Base-by-base conservation (phyloP, 2,888 invertebrate genomes). In the Microctonus brassicae region DNA sequence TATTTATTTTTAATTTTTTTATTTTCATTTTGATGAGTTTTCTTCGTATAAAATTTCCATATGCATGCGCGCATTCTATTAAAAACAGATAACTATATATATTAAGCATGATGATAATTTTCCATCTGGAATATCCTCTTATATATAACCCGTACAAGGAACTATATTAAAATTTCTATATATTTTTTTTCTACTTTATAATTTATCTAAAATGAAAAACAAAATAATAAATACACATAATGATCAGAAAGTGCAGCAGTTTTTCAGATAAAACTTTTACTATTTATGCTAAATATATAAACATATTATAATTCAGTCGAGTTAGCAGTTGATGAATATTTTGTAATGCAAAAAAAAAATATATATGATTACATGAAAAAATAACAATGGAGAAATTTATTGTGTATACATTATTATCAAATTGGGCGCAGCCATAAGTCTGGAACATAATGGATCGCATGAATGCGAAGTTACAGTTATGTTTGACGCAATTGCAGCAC, bases 401-500 rank as follows among this genome's bases (percentile, higher is more conserved):
- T 26, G 36, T 33, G 22, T n/a, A 39, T 39, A 55, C 33, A 53
- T 62, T 52, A 39, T 61, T 61, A 39, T 61, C 39, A 9, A 39
- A 39, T 36, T 61, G 61, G 20, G 24, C 10, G 39, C 20, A 61
- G n/a, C 24, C 55, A 73, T 68, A 69, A 60, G 64, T 70, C 66
- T 70, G 61, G 66, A 70, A 66, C 70, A 58, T 58, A 72, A 39
- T 53, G n/a, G 72, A 67, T 73, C 68, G 65, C 69, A 68, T 66
- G 72, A 76, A 65, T 68, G 71, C 73, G 64, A 33, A 70, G 62
- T 73, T 77, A 78, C 77, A 75, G 75, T 76, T 78, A 77, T 65
- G 70, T 73, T 77, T 77, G 74, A 78, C 76, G 77, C 75, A 77
- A 77, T 67, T n/a, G n/a, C n/a, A n/a, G 63, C 53, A 29, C 58